Conservation (phyloP, 2,797 vertebrate species). For the Semaprochilodus insignis region DNA sequence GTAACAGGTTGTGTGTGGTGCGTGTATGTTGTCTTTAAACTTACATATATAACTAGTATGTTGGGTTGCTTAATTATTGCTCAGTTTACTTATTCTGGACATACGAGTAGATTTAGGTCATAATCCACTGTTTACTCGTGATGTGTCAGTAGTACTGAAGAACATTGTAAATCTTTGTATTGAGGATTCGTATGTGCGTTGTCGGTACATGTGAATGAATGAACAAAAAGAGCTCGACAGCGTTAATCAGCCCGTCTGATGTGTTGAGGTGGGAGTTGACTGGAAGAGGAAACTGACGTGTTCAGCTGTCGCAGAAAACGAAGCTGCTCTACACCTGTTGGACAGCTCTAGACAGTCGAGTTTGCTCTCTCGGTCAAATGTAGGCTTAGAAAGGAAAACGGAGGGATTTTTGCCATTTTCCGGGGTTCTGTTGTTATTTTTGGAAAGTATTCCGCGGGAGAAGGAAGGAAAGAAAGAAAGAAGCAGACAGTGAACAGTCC, state of each 20-base stretch:
- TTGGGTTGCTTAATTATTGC: background rate
- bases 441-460: too few species aligned
- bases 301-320: conserved; percentile 45
- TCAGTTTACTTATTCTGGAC: background rate
- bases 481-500: too few species aligned
- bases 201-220: too few species aligned
- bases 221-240: too few species aligned
- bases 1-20: conserved; percentile 7
- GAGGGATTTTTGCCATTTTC: too few species aligned
- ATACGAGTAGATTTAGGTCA: too few species aligned
- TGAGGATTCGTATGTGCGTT: background rate
- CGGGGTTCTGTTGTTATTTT: too few species aligned
- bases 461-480: too few species aligned
- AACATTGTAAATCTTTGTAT: background rate
- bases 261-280: background rate
- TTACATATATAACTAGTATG: background rate
- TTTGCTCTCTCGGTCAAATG: background rate
- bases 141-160: background rate
- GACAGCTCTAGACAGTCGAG: conserved; percentile 5
- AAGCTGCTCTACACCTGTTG: conserved; percentile 68
- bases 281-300: conserved; percentile 17
- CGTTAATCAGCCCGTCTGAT: background rate
- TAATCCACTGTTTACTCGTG: background rate
- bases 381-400: background rate
- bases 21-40: background rate